Evolutionary conservation across 2,797 vertebrate species (phyloP), one percentile per base, ranked within the genome.

Genomic region (Poliocrania exsul): DNA sequence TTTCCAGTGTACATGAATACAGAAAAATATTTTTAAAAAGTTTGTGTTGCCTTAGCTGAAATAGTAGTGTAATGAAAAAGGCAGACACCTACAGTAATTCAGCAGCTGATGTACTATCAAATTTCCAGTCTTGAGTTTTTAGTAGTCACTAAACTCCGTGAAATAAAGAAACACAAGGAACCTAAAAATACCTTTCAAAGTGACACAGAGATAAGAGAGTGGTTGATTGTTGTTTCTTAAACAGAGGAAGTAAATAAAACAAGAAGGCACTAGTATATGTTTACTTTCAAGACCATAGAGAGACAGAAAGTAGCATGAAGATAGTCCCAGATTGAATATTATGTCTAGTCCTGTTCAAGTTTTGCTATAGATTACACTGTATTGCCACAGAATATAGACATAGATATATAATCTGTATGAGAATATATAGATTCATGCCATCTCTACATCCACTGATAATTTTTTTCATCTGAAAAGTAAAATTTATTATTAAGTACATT

Each of bases 51-150:
- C 6, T 64, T 24, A 75, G 21, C 19, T 37, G 31, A 64, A 72
- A 35, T 16, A 3, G 21, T n/a, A 33, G 8, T 26, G 13, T 31
- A 15, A 58, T 16, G 10, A 14, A 81, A 80, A 65, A 24, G 3
- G 5, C 18, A 73, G 42, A 53, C 17, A 69, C 23, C 8, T 28
- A 46, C 0, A 0, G 19, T 42, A 66, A 50, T 7, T 49, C 14
- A 73, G 13, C 4, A 73, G 29, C 42, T 44, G 16, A 26, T 11
- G 16, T 35, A 31, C 5, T 61, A 20, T 20, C 0, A 0, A 46
- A 67, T 62, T 88, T 80, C 26, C 4, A 15, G 9, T 62, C 20
- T 17, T 50, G 13, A 67, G 9, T 25, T 79, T 90, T 71, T 5
- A 62, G 19, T 25, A 46, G 17, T 47, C 23, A 53, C 44, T 56